Conservation (phyloP, 1,140 invertebrate species). For the Sinella curviseta region DNA sequence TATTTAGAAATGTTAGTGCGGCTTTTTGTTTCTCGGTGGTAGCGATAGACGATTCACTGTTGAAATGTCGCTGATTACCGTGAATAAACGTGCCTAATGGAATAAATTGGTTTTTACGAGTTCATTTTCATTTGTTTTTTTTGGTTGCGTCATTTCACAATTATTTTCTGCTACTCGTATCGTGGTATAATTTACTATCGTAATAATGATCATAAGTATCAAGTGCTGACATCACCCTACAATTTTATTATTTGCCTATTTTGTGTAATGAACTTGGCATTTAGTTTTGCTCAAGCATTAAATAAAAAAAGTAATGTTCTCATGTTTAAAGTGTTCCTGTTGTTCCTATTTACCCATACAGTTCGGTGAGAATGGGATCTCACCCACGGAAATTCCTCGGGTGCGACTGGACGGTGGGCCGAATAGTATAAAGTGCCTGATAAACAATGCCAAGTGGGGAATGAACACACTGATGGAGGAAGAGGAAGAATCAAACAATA, state of each 20-base stretch:
- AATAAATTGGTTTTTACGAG: too few relatives aligned
- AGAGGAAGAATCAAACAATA: slow-evolving; percentile 46
- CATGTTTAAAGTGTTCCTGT: not conserved
- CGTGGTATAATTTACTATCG: too few relatives aligned
- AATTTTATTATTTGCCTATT: too few relatives aligned
- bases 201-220: too few relatives aligned
- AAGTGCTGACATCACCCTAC: too few relatives aligned
- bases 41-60: too few relatives aligned
- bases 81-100: too few relatives aligned
- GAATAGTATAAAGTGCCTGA: slow-evolving; percentile 49
- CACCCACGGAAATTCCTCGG: slow-evolving; percentile 45
- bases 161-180: too few relatives aligned
- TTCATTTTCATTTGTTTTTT: not conserved
- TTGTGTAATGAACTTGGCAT: too few relatives aligned
- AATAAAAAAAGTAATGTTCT: not conserved
- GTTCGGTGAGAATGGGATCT: slow-evolving; percentile 46
- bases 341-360: slow-evolving; percentile 11
- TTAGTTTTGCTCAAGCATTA: not conserved
- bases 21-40: too few relatives aligned
- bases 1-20: too few relatives aligned
- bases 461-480: slow-evolving; percentile 47
- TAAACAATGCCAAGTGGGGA: slow-evolving; percentile 50
- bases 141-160: not conserved
- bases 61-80: too few relatives aligned
- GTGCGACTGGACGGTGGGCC: slow-evolving; percentile 45